Evolutionary conservation across 2,888 invertebrate genomes (phyloP), one percentile per base, ranked within the genome.

Genomic region (Lasioglossum zephyrum): DNA sequence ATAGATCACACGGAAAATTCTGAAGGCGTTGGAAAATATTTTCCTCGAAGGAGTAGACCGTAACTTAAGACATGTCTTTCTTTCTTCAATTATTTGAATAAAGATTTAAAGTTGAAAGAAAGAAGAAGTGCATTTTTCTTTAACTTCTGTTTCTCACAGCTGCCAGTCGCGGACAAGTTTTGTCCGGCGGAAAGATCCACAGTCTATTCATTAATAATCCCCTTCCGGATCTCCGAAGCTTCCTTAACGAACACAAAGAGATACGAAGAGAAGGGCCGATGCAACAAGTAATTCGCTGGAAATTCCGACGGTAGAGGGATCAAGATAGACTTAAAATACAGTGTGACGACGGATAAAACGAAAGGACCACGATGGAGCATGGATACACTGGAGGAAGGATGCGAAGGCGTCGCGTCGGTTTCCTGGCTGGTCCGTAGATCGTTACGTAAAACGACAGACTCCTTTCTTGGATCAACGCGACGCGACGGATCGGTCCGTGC

Each of bases 361-460:
- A 73, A 84, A 83, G 60, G 22, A 81, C 82, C 83, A 36, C 79
- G 85, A 73, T 81, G 85, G 85, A 86, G 82, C 75, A 82, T 89
- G 74, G 79, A 82, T 81, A 90, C 89, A 87, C 91, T 85, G 86
- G 89, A 79, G 76, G 72, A 87, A 77, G 70, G 79, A 78, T 47
- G 84, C 36, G 26, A 60, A 72, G 63, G 75, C 49, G 47, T 47
- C 47, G 47, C 47, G 82, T 69, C 78, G 78, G 84, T 87, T 86
- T 86, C 78, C 79, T 79, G 82, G 88, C 73, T 77, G 79, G 77
- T 85, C 79, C 9, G 84, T 63, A 79, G 85, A 84, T 87, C 77
- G 88, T 90, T 90, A 90, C 90, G 91, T 90, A 90, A 90, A 90
- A 85, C 89, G 81, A 69, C 85, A 83, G 87, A 88, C 76, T 85